Base-by-base conservation (phyloP, 2,888 invertebrate genomes). In the Carcina quercana region DNA sequence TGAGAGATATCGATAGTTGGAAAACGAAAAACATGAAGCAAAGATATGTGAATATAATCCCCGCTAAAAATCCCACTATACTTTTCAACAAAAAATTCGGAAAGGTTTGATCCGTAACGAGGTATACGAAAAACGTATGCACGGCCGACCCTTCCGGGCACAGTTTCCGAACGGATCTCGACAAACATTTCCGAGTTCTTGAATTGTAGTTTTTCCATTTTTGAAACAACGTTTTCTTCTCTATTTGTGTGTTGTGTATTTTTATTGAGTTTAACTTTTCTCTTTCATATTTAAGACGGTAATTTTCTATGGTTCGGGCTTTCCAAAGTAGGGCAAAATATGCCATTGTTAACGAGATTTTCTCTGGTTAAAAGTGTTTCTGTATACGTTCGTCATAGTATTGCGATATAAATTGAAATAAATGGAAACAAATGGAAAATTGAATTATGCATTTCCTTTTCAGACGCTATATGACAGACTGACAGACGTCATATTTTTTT, bases 21-120 rank as follows among this genome's bases (percentile, higher is more conserved):
- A 89, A 86, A 0, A 90, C 87, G 43, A 91, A 86, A 55, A 91
- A 89, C 59, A 89, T 76, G 53, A 90, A 90, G 50, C 89, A 86
- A 21, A 90, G 63, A 50, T 89, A 89, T 1, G 90, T 90, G 26
- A 91, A 59, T 7, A 88, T 42, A 26, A 89, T 82, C 0, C 91
- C 91, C 12, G 87, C 85, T 1, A 89, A 40, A 45, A 91, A 91
- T 1, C 91, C 92, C 8, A 88, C 47, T 1, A 88, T 40, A 52
- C 90, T 90, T 53, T 89, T 91, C 11, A 87, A 32, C 2, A 89
- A 60, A 40, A 86, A 89, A 62, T 91, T 89, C 0, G 75, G 68
- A 30, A 78, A 65, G 0, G 69, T 68, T 44, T 48, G 89, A 76
- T 52, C 89, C 69, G 53, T 86, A 64, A 39, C 59, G 6, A 80